phyloP scores from a whole-genome alignment of 2,797 vertebrate genomes.

The Artibeus lituratus region DNA sequence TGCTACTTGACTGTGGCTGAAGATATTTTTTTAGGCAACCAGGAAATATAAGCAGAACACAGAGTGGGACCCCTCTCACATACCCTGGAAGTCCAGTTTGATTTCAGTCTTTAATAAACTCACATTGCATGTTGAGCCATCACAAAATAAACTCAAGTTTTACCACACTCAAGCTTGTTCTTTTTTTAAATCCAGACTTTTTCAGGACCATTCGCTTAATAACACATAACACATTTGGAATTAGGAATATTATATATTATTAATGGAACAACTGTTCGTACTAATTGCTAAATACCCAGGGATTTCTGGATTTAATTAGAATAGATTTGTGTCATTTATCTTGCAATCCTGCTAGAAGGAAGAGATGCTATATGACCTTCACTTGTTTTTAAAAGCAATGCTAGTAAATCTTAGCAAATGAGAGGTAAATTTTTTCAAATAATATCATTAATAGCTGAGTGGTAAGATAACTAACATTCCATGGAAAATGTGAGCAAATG shows the following conservation, averaged over 20 bases:
- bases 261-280: neutral
- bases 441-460: neutral
- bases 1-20: slow-evolving; percentile 20
- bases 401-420: neutral
- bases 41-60: slow-evolving; percentile 44
- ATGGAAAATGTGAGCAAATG: neutral
- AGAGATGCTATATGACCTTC: neutral
- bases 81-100: neutral
- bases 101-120: neutral
- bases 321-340: slow-evolving; percentile 48
- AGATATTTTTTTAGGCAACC: slow-evolving; percentile 55
- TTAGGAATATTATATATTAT: slow-evolving; percentile 41
- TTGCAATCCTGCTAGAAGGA: slow-evolving; percentile 51
- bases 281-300: slow-evolving; percentile 46
- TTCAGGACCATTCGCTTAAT: slow-evolving; percentile 19
- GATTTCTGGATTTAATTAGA: slow-evolving; percentile 56
- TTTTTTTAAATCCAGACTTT: neutral
- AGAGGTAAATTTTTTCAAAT: slow-evolving; percentile 50
- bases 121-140: accelerated
- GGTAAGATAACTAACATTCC: neutral
- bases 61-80: neutral
- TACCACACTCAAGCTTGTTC: neutral
- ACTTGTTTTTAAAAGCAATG: slow-evolving; percentile 37
- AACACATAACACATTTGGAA: slow-evolving; percentile 54
- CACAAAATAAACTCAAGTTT: neutral